phyloP scores from a whole-genome alignment of 2,888 invertebrate species.

The Cacoxenus indagator region DNA sequence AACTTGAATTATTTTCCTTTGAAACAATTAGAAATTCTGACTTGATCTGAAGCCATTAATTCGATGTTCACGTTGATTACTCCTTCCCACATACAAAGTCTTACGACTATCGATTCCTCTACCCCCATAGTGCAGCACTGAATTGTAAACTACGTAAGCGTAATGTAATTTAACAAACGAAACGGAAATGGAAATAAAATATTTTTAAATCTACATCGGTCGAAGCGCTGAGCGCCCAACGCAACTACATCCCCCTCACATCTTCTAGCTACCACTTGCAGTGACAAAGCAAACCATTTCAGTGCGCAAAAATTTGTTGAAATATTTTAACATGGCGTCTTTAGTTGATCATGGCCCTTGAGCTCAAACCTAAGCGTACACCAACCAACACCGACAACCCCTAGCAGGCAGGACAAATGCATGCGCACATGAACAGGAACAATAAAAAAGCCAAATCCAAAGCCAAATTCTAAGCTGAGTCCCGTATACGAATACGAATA shows the following conservation, averaged over 20 bases:
- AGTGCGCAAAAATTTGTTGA: conserved; percentile 9
- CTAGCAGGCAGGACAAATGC: conserved; percentile 9
- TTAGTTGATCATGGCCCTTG: conserved; percentile 46
- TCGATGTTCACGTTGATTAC: too few species aligned
- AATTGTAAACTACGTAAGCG: neutral
- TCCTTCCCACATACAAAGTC: too few species aligned
- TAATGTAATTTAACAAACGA: conserved; percentile 16
- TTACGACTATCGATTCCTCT: neutral
- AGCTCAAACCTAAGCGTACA: neutral
- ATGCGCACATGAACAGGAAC: neutral
- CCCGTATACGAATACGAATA: conserved; percentile 44
- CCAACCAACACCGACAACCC: neutral
- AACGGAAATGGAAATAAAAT: conserved; percentile 19
- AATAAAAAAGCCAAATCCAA: conserved; percentile 22
- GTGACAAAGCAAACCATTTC: neutral
- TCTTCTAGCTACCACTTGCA: neutral
- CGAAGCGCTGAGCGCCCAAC: conserved; percentile 7
- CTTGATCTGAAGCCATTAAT: too few species aligned
- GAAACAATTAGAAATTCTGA: too few species aligned
- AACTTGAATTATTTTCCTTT: too few species aligned
- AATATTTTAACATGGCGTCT: conserved; percentile 53
- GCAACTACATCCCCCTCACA: neutral
- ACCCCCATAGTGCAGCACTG: neutral
- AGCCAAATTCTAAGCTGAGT: neutral
- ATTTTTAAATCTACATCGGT: neutral